Conservation (phyloP, 30 jellyfish, hydroid and myxozoan genomes). For the Hydractinia symbiolongicarpus region DNA sequence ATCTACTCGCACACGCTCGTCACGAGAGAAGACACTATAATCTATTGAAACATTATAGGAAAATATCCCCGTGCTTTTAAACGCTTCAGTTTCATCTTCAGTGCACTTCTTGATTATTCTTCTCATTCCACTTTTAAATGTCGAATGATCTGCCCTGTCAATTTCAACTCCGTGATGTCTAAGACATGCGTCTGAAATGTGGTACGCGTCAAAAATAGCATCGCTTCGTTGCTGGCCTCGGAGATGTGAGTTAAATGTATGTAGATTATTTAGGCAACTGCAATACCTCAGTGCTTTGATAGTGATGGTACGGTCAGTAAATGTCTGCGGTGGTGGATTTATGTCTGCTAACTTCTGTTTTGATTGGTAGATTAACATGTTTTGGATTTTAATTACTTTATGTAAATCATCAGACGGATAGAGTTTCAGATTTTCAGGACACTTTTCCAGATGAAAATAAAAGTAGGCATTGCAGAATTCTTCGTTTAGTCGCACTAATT, state of each 20-base stretch:
- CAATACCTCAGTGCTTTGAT: background rate
- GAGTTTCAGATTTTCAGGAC: slow-evolving; percentile 15
- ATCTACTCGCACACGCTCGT: slow-evolving; percentile 29
- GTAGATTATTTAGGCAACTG: background rate
- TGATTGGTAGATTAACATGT: slow-evolving; percentile 18
- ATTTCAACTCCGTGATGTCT: background rate
- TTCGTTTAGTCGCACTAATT: slow-evolving; percentile 24
- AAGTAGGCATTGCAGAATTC: slow-evolving; percentile 34
- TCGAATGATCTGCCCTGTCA: background rate
- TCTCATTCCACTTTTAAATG: background rate
- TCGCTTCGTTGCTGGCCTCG: background rate
- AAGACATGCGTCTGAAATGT: background rate
- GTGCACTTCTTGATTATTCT: background rate
- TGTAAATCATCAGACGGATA: slow-evolving; percentile 25
- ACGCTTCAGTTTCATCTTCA: background rate
- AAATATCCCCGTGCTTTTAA: background rate
- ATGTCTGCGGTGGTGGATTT: slow-evolving; percentile 3
- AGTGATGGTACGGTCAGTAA: background rate
- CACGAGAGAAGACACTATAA: background rate
- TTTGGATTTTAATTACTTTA: slow-evolving; percentile 18
- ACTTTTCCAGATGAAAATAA: slow-evolving; percentile 30
- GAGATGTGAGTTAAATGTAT: background rate
- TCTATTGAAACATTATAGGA: slow-evolving; percentile 16
- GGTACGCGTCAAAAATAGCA: background rate
- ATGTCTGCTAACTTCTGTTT: slow-evolving; percentile 11